Percentiles rank a stretch among this genome's conserved stretches.
Conservation (phyloP, 2,888 invertebrate species). For the Pollenia amentaria region DNA sequence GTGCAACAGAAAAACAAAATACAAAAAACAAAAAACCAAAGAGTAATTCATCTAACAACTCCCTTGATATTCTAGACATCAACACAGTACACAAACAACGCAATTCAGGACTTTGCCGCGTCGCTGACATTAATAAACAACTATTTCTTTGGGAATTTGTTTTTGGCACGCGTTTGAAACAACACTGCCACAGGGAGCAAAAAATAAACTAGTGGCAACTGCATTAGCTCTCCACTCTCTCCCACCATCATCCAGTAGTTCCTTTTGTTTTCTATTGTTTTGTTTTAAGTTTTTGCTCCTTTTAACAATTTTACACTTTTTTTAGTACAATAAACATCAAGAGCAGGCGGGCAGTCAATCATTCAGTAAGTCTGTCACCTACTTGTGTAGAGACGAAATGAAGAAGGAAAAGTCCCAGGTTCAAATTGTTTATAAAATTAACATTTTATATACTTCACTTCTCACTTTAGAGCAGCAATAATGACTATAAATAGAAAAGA, state of each 20-base stretch:
- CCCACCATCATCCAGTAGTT: conserved; percentile 28
- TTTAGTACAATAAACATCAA: conserved; percentile 66
- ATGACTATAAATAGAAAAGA: too few relatives aligned
- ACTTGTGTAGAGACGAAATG: too few relatives aligned
- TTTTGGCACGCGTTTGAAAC: conserved; percentile 25
- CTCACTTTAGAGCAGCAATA: too few relatives aligned
- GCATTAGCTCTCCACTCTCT: background rate
- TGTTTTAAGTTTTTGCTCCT: background rate
- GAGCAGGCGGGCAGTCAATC: conserved; percentile 28
- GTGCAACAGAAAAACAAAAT: background rate
- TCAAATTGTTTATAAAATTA: too few relatives aligned
- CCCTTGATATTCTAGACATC: conserved; percentile 32
- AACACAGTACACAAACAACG: background rate
- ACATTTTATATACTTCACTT: too few relatives aligned
- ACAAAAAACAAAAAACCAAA: background rate
- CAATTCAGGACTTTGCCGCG: background rate
- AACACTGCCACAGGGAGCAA: background rate
- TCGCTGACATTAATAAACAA: conserved; percentile 42
- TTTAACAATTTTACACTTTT: conserved; percentile 54
- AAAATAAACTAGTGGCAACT: background rate
- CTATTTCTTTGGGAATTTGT: conserved; percentile 55
- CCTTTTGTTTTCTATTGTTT: conserved; percentile 17
- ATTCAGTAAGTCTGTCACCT: background rate
- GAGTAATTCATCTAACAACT: conserved; percentile 39
- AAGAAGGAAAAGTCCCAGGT: too few relatives aligned